Conservation (phyloP, 2,888 invertebrate species). For the Cataglyphis altisquamis region DNA sequence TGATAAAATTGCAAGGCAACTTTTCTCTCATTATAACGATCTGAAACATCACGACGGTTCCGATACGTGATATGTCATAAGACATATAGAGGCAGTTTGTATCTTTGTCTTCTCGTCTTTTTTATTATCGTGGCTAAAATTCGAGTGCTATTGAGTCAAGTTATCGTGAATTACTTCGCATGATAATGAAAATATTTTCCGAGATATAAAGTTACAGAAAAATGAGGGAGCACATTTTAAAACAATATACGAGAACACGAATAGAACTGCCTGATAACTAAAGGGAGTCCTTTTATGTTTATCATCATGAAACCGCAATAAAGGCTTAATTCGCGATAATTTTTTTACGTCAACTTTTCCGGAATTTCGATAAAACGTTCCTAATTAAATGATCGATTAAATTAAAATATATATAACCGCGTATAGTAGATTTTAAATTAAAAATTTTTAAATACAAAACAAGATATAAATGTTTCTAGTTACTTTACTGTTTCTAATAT, state of each 20-base stretch:
- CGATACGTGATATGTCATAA: constrained; percentile 70
- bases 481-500: neutral
- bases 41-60: constrained; percentile 71
- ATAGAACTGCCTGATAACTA: constrained; percentile 71
- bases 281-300: constrained; percentile 69
- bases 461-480: neutral
- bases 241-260: constrained; percentile 73
- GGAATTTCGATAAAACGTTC: neutral
- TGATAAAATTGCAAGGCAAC: neutral
- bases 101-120: constrained; percentile 57
- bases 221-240: constrained; percentile 69
- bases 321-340: constrained; percentile 52
- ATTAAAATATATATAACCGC: neutral
- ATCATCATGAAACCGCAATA: constrained; percentile 33
- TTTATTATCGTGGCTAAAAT: constrained; percentile 56
- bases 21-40: constrained; percentile 5
- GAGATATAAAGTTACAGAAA: constrained; percentile 60
- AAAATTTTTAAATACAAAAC: neutral
- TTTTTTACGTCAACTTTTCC: neutral
- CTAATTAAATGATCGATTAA: neutral
- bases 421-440: neutral
- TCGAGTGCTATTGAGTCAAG: constrained; percentile 55
- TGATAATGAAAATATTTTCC: constrained; percentile 38
- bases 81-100: constrained; percentile 80
- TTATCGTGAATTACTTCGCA: constrained; percentile 51